Conservation (phyloP, 2,888 invertebrate species). For the Apoda limacodes region DNA sequence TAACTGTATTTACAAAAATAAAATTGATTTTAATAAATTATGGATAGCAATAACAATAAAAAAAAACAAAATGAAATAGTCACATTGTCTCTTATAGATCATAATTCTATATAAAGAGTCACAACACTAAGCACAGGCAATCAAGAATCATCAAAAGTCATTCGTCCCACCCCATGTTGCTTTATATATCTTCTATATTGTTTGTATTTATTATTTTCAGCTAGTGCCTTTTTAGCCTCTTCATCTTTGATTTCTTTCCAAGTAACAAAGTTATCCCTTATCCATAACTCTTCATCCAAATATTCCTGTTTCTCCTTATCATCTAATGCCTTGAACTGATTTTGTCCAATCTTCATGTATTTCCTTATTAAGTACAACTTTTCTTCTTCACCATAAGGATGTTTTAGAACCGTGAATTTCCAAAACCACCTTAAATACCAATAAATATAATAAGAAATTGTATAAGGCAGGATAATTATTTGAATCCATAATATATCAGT, state of each 20-base stretch:
- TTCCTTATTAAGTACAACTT: slow-evolving; percentile 87
- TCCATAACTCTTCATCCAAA: slow-evolving; percentile 83
- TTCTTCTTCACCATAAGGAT: slow-evolving; percentile 85
- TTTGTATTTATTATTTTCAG: slow-evolving; percentile 89
- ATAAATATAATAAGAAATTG: slow-evolving; percentile 73
- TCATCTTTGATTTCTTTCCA: slow-evolving; percentile 90
- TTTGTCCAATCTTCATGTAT: slow-evolving; percentile 77
- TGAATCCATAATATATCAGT: slow-evolving; percentile 87
- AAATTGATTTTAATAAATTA: slow-evolving; percentile 12
- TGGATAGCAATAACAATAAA: slow-evolving; percentile 13
- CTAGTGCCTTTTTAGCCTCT: slow-evolving; percentile 84
- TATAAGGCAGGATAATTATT: slow-evolving; percentile 82
- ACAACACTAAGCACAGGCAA: no score
- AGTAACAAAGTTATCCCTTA: slow-evolving; percentile 78
- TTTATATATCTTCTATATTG: slow-evolving; percentile 91
- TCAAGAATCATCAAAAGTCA: slow-evolving; percentile 90
- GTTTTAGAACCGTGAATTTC: slow-evolving; percentile 79
- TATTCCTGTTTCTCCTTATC: slow-evolving; percentile 81
- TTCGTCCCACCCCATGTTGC: slow-evolving; percentile 88
- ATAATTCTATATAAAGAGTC: slow-evolving; percentile 13
- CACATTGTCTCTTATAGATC: no score
- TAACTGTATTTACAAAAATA: slow-evolving; percentile 2
- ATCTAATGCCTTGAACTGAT: slow-evolving; percentile 79
- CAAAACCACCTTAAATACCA: slow-evolving; percentile 88
- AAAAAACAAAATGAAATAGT: slow-evolving; percentile 15